Evolutionary conservation across 2,113 vertebrate genomes (phyloP), one percentile per base, ranked within the genome.

Genomic region (Ovibos moschatus): DNA sequence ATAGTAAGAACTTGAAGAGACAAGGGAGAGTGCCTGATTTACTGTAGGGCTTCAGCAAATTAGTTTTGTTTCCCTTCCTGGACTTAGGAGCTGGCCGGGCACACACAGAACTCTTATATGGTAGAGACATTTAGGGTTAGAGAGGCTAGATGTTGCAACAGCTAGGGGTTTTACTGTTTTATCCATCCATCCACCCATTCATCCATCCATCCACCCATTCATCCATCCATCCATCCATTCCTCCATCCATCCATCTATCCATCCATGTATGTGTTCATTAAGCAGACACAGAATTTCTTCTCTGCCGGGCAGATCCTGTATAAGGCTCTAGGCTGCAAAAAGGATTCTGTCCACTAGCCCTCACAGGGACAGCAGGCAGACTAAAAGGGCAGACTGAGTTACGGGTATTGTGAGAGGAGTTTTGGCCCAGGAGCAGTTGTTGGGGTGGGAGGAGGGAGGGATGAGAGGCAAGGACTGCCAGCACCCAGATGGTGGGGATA

Each of bases 321-420:
- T 87, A 85, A 89, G 58, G 76, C 82, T 79, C 43, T 33, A n/a
- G 43, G 6, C 58, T 57, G 33, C 28, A 85, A 84, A 82, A 87
- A 53, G 43, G 10, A 57, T 71, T 76, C 28, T 83, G 33, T 47
- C 28, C 4, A 3, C 16, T 40, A 94, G 8, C 40, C 87, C 28
- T 83, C 21, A 33, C 21, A 45, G 19, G 87, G 47, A 19, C 33
- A 40, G 23, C 30, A 28, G n/a, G 78, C 60, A 83, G 58, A 71
- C 53, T 83, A 28, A 89, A 96, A 43, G 78, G 47, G 36, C 60
- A 96, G 85, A 71, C 90, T 96, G 90, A 23, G 55, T 83, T 96
- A 85, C 71, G 64, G 88, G 57, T 92, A 45, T 30, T 82, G n/a
- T 85, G 79, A 95, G 47, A 90, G 30, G 95, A 94, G 25, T 87